phyloP scores from a whole-genome alignment of 2,113 vertebrate genomes.

The Neolamprologus cancellatus region DNA sequence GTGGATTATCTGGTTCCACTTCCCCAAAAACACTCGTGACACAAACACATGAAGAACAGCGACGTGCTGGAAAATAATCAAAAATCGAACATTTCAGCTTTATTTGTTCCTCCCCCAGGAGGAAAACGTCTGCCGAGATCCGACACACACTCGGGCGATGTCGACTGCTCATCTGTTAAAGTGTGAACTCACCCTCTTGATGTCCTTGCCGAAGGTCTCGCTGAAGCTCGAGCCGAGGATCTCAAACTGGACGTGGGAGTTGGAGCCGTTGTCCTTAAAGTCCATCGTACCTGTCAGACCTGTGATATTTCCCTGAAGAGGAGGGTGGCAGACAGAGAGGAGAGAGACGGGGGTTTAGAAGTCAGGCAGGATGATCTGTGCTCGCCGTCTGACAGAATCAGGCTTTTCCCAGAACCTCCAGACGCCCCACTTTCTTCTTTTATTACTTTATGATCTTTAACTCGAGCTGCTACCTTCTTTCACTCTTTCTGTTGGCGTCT shows the following conservation, averaged over 20 bases:
- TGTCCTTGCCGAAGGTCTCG: constrained; percentile 95
- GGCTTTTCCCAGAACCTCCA: neutral
- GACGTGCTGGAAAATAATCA: neutral
- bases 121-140: fast-evolving
- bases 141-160: neutral
- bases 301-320: constrained; percentile 84
- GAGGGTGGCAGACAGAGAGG: neutral
- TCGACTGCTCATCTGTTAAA: neutral
- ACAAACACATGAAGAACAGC: neutral
- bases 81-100: fast-evolving
- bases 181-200: constrained; percentile 83
- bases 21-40: neutral
- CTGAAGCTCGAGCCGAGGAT: constrained; percentile 97
- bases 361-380: neutral
- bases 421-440: neutral
- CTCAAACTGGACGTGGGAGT: constrained; percentile 96
- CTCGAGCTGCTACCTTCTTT: neutral
- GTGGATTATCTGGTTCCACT: neutral
- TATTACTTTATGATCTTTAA: neutral
- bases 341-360: neutral
- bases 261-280: constrained; percentile 88
- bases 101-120: neutral
- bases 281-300: constrained; percentile 95
- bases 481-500: neutral
- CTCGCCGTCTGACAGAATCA: neutral